Evolutionary conservation across 1,140 invertebrate species (phyloP).

Genomic region (Liolophura sinensis): DNA sequence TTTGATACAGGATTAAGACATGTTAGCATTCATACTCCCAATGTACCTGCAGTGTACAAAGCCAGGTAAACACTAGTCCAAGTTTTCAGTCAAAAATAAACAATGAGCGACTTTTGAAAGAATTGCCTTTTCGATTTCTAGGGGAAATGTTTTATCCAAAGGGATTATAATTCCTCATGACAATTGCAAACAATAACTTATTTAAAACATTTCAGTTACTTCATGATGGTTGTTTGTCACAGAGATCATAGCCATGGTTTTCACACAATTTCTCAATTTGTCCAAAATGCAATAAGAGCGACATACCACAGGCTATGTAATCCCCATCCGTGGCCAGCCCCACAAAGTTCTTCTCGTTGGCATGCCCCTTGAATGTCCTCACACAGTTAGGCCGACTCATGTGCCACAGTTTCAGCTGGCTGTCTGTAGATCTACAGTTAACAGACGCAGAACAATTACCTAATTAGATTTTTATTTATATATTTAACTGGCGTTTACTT

Average conservation of each 20-base stretch:
- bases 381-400: constrained; percentile 80
- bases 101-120: not conserved
- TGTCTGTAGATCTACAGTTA: constrained; percentile 78
- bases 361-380: constrained; percentile 86
- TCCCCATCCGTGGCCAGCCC: constrained; percentile 94
- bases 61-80: no score
- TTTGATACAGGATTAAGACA: not conserved
- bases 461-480: no score
- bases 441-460: no score
- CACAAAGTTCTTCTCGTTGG: constrained; percentile 97
- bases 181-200: no score
- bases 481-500: no score
- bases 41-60: no score
- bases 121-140: no score
- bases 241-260: not conserved
- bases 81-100: not conserved
- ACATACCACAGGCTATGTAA: constrained; percentile 85
- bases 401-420: constrained; percentile 92
- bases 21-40: not conserved
- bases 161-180: no score
- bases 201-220: no score
- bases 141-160: no score
- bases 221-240: no score
- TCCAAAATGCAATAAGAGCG: not conserved
- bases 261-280: not conserved